A percentile compares a stretch with the other conserved stretches of the same genome.
phyloP scores from a whole-genome alignment of 1,140 invertebrate genomes.

The Diuraphis noxia region DNA sequence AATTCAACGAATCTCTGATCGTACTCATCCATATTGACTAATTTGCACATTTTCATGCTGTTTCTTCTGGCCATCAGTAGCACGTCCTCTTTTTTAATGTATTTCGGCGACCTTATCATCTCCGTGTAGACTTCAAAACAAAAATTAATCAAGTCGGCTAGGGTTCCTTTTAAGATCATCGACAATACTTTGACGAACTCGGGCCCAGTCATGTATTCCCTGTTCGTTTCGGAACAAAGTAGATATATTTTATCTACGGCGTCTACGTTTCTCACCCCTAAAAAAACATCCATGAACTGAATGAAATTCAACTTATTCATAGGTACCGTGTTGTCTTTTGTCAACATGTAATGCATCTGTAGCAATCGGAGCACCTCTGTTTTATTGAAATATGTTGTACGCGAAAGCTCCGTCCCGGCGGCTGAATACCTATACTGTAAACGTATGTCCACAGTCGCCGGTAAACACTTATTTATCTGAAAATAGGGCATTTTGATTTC shows the following conservation, averaged over 20 bases:
- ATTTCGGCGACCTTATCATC: not conserved
- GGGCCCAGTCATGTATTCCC: not conserved
- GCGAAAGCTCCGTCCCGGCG: not conserved
- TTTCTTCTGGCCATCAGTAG: not conserved
- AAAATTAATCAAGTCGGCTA: not conserved
- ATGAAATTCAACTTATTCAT: not conserved
- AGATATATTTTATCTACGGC: not conserved
- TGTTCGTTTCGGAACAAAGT: not conserved
- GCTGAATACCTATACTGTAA: not conserved
- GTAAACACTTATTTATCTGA: not conserved
- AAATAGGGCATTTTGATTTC: not conserved
- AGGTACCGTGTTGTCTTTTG: not conserved
- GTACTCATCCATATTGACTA: not conserved
- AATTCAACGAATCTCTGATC: not conserved
- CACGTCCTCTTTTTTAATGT: not conserved
- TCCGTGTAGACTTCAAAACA: not conserved
- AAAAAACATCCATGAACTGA: not conserved
- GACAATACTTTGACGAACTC: not conserved
- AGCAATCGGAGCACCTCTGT: not conserved
- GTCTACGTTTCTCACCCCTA: not conserved
- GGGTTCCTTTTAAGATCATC: not conserved
- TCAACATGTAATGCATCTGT: not conserved
- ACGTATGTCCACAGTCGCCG: not conserved
- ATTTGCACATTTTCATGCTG: not conserved
- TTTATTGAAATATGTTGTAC: not conserved